Evolutionary conservation across 2,888 invertebrate genomes (phyloP), one percentile per base, ranked within the genome.

Genomic region (Deilephila porcellus): DNA sequence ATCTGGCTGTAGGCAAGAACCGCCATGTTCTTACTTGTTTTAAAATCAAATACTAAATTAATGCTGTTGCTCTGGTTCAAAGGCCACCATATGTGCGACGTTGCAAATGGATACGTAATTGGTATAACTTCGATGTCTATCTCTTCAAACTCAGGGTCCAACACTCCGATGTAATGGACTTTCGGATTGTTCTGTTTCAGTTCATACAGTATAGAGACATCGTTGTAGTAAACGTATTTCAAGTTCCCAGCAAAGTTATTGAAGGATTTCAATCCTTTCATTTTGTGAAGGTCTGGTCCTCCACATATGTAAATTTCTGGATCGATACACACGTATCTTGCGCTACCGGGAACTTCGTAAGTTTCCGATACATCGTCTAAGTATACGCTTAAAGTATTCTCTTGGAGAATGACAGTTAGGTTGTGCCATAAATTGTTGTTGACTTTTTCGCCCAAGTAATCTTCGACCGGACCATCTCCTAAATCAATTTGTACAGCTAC

Each of bases 261-360:
- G 82, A 97, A 96, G 74, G 97, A 98, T 84, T 96, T 96, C 80
- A 98, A 93, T 71, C 98, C 97, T 89, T 96, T 96, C 93, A 97
- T 97, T 90, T 98, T 97, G 85, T 97, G 95, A 76, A 98, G 90
- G 87, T 98, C 97, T 2, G 98, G 97, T 4, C 98, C 98, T 20
- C 98, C 98, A 70, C 98, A 98, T 79, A 99, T 97, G 88, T 98
- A 98, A 80, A 99, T 98, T 91, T 98, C 98, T 56, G 99, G 98
- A 94, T 99, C 98, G 78, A 99, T 98, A 81, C 98, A 97, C 76
- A 99, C 95, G 95, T 96, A 86, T 96, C 88, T 90, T 2, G 93
- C 91, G 60, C 93, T 96, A 17, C 97, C 97, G 0, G 97, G 96
- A 67, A 98, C 95, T 85, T 97, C 97, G 72, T 97, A 95, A 0